Base-by-base conservation (phyloP, 2,113 vertebrate genomes). In the Polyodon spathula region DNA sequence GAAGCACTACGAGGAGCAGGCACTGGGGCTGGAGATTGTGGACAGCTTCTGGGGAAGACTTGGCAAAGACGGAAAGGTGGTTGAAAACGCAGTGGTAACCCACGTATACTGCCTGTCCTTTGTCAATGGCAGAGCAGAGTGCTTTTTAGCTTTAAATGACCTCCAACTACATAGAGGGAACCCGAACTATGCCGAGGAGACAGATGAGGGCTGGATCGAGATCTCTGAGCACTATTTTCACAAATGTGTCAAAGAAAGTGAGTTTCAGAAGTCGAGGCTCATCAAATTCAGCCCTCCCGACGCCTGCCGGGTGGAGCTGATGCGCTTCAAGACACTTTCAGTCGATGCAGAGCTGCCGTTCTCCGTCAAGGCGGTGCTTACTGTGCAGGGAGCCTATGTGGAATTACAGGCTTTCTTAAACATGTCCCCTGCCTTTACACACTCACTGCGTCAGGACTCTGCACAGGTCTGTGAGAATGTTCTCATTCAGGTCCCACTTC, bases 321-420 rank as follows among this genome's bases (percentile, higher is more conserved):
- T 97, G 89, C 90, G 95, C 15, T 98, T 90, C 71, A 91, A 81
- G 76, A 93, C 92, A 0, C 39, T 1, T 2, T 74, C 80, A 16
- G 51, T 78, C 0, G 79, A 83, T 63, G 79, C 77, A 0, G 86
- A 92, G 4, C 86, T 90, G 46, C 96, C 96, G 1, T 93, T 99
- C 73, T 89, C 89, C 0, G 54, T 97, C 51, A 97, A 93, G 80
- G 90, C 93, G 0, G 62, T 66, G 0, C 93, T 94, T 15, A 91
- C 90, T 1, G 92, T 97, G 50, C 95, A 97, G 68, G 96, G 95
- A 1, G 95, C 96, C 0, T 94, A 89, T 0, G 75, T 98, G 54
- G 93, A 97, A 76, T 89, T 99, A 12, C 94, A 95, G 71, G 90
- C 89, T 69, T 97, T 97, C 68, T 76, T 99, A 59, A 92, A 90